Conservation (phyloP, 2,113 vertebrate genomes). For the Taurulus bubalis region DNA sequence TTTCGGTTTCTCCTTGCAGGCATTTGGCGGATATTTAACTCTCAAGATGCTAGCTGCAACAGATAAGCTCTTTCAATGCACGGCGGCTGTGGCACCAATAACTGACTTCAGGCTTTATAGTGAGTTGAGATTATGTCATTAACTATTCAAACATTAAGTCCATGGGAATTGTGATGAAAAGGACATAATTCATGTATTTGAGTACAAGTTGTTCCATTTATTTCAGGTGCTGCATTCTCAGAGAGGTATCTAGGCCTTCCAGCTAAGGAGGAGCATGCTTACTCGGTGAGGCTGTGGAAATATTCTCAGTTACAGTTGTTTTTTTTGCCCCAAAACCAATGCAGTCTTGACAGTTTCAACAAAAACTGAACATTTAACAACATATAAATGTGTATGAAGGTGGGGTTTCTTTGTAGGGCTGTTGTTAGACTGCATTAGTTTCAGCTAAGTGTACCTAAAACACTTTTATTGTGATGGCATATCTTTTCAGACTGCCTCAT, state of each 20-base stretch:
- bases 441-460: not conserved
- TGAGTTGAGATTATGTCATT: conserved; percentile 66
- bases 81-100: conserved; percentile 83
- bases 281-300: conserved; percentile 74
- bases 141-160: not conserved
- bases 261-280: conserved; percentile 84
- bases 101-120: conserved; percentile 87
- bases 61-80: conserved; percentile 83
- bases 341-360: not conserved
- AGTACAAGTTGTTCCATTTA: not conserved
- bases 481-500: conserved; percentile 81
- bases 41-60: conserved; percentile 85
- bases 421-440: conserved; percentile 9
- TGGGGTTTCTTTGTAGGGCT: conserved; percentile 5
- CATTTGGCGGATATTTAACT: conserved; percentile 86
- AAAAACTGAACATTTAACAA: conserved; percentile 6
- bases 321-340: not conserved
- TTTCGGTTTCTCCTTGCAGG: conserved; percentile 69
- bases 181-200: not conserved
- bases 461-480: not conserved
- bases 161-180: not conserved
- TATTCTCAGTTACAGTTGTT: not conserved
- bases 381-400: conserved; percentile 7
- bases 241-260: conserved; percentile 86
- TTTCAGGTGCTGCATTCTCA: conserved; percentile 85